Evolutionary conservation across 1,140 invertebrate species (phyloP).

Genomic region (Diabrotica virgifera): DNA sequence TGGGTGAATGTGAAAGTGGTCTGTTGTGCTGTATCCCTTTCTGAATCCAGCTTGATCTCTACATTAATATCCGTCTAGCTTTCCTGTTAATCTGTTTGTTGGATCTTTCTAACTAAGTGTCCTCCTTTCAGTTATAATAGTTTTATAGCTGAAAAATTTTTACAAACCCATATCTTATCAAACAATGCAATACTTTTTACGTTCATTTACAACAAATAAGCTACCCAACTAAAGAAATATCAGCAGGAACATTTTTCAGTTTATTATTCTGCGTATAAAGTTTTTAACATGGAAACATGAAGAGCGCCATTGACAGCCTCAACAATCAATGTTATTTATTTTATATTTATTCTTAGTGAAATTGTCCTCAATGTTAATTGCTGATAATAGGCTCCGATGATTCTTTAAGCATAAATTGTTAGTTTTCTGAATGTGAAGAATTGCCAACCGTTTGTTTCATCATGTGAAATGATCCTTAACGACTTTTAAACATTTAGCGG

Average conservation of each 20-base stretch:
- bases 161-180: too few relatives aligned
- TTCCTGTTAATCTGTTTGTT: too few relatives aligned
- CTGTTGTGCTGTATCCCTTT: too few relatives aligned
- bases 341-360: slow-evolving; percentile 40
- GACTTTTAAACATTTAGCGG: not conserved
- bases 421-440: slow-evolving; percentile 1
- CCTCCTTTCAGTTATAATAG: too few relatives aligned
- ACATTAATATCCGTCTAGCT: too few relatives aligned
- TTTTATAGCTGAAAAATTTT: too few relatives aligned
- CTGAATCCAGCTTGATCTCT: too few relatives aligned
- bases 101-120: too few relatives aligned
- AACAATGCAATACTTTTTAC: too few relatives aligned
- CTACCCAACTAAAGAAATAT: not conserved
- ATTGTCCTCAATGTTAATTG: slow-evolving; percentile 41
- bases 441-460: not conserved
- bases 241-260: slow-evolving; percentile 27
- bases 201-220: not conserved
- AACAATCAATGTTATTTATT: slow-evolving; percentile 35
- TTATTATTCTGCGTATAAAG: slow-evolving; percentile 23
- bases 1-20: too few relatives aligned
- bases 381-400: slow-evolving; percentile 32
- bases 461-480: not conserved
- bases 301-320: slow-evolving; percentile 21
- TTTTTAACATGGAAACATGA: slow-evolving; percentile 36
- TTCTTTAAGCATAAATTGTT: slow-evolving; percentile 23